Evolutionary conservation across 2,888 invertebrate genomes (phyloP).

Genomic region (Cephus spinipes): DNA sequence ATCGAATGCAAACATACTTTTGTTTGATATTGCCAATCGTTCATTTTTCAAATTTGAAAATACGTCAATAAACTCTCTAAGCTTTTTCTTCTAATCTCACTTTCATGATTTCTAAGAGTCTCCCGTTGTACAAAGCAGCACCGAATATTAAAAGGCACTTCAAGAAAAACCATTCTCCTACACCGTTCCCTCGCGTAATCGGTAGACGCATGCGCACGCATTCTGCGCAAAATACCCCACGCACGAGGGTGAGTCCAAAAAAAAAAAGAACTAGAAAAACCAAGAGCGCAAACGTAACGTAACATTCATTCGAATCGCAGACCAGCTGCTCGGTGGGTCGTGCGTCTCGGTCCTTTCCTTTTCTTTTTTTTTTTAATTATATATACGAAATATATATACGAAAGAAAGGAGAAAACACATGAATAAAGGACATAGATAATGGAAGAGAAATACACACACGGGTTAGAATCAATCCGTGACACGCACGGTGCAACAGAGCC

Average conservation of each 20-base stretch:
- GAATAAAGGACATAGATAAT: slow-evolving; percentile 1
- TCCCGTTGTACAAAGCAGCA: background rate
- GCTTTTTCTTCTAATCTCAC: background rate
- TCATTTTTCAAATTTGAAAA: background rate
- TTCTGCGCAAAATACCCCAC: background rate
- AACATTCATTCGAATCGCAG: slow-evolving; percentile 49
- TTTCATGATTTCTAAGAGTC: background rate
- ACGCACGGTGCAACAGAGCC: slow-evolving; percentile 8
- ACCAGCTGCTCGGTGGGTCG: slow-evolving; percentile 65
- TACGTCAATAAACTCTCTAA: background rate
- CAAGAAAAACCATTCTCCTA: background rate
- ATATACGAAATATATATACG: slow-evolving; percentile 7
- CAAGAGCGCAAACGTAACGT: background rate
- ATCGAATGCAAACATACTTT: background rate
- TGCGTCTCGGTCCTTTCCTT: slow-evolving; percentile 32
- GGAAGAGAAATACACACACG: background rate
- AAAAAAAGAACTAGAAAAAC: background rate
- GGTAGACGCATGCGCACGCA: background rate
- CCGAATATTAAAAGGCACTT: slow-evolving; percentile 9
- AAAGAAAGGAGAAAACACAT: slow-evolving; percentile 2
- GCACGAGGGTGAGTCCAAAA: background rate
- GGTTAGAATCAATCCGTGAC: background rate
- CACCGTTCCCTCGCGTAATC: background rate
- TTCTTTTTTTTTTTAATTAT: background rate
- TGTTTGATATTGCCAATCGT: background rate